phyloP scores from a whole-genome alignment of 2,797 vertebrate genomes.

The Sebastes reedi region DNA sequence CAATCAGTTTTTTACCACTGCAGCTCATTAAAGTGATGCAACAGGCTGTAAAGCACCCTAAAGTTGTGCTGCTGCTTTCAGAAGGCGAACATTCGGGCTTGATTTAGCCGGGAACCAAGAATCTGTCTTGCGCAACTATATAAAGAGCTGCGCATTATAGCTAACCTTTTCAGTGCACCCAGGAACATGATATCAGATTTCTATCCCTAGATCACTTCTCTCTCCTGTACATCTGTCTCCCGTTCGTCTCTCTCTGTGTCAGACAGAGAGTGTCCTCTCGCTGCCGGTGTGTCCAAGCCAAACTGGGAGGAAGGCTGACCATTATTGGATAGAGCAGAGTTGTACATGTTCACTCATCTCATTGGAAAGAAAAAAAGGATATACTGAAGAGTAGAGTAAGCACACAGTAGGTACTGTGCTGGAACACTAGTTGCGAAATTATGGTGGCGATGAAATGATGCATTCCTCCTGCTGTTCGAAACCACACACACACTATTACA shows the following conservation, averaged over 20 bases:
- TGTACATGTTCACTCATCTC: slow-evolving; percentile 7
- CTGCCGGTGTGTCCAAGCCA: background rate
- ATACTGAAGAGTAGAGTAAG: background rate
- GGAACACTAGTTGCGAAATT: slow-evolving; percentile 52
- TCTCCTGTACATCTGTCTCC: slow-evolving; percentile 81
- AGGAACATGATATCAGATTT: slow-evolving; percentile 80
- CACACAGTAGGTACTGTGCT: background rate
- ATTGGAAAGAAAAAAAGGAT: background rate
- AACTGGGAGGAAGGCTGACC: slow-evolving; percentile 19
- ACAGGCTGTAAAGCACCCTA: slow-evolving; percentile 72
- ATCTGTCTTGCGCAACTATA: slow-evolving; percentile 75
- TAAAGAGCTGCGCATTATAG: slow-evolving; percentile 80
- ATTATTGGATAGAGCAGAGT: background rate
- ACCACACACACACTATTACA: slow-evolving; percentile 63
- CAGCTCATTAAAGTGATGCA: slow-evolving; percentile 77
- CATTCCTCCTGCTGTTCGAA: slow-evolving; percentile 44
- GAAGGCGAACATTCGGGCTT: slow-evolving; percentile 52
- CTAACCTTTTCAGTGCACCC: slow-evolving; percentile 77
- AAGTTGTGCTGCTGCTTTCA: slow-evolving; percentile 38
- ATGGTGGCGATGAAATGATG: slow-evolving; percentile 43
- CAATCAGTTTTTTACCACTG: slow-evolving; percentile 36
- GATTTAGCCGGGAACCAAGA: slow-evolving; percentile 68
- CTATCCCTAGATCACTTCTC: slow-evolving; percentile 70
- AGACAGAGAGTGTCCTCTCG: slow-evolving; percentile 39
- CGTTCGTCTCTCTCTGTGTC: slow-evolving; percentile 70